Conservation (phyloP, 2,797 vertebrate species). For the Melanogrammus aeglefinus region DNA sequence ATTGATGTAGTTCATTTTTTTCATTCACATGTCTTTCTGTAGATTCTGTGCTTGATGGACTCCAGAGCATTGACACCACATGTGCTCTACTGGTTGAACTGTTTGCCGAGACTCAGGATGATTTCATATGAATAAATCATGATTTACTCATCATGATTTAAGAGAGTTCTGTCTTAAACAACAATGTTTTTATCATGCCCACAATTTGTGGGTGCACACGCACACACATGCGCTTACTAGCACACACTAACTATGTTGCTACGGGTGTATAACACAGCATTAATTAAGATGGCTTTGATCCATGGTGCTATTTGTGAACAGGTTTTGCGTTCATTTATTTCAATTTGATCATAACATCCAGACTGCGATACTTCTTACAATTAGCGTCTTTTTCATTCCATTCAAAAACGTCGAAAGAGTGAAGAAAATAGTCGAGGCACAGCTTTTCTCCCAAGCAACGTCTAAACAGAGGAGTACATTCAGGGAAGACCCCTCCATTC, state of each 20-base stretch:
- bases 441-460: neutral
- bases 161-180: conserved; percentile 12
- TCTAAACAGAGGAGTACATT: neutral
- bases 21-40: no score
- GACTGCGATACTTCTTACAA: neutral
- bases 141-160: conserved; percentile 16
- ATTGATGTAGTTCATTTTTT: no score
- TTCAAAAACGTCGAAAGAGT: neutral
- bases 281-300: conserved; percentile 38
- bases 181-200: conserved; percentile 19
- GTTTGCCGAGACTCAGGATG: neutral
- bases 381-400: neutral
- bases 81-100: neutral
- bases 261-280: conserved; percentile 29
- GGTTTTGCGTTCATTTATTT: conserved; percentile 14
- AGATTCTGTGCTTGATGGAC: no score
- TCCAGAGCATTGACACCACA: neutral
- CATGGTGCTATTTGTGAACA: conserved; percentile 12
- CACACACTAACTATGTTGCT: conserved; percentile 16
- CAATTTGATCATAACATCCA: conserved; percentile 17
- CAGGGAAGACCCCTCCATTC: neutral
- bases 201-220: neutral
- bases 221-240: conserved; percentile 7
- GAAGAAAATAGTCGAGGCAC: neutral
- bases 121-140: conserved; percentile 7